A percentile compares a stretch with the other conserved stretches of the same genome.
These are phyloP conservation scores for Chrysochloris asiatica DNA, from an alignment of 2,113 vertebrate genomes.

Conservation along the genomic window DNA sequence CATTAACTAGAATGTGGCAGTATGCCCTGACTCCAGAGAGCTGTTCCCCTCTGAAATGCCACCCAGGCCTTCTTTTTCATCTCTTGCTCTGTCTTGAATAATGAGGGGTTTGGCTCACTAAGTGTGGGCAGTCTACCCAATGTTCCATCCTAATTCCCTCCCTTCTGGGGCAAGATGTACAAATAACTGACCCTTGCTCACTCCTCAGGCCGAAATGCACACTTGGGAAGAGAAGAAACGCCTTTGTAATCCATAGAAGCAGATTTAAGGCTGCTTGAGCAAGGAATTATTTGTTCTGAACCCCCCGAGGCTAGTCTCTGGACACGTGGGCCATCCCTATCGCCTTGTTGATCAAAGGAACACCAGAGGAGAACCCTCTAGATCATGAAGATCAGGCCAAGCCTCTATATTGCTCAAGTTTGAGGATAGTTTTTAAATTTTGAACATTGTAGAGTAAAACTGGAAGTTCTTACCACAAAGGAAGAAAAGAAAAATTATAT, in stretches of 20 bases:
- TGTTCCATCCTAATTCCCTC: not conserved
- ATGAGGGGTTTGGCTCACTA: too few species aligned
- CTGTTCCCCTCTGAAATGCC: rapidly evolving
- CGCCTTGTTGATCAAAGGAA: not conserved
- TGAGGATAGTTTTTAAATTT: not conserved
- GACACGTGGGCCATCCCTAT: not conserved
- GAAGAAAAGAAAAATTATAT: not conserved
- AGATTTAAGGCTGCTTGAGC: not conserved
- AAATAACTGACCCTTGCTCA: not conserved
- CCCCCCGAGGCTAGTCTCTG: not conserved
- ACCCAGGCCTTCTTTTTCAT: not conserved
- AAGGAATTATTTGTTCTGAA: not conserved
- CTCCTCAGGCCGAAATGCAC: not conserved
- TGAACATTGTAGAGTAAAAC: not conserved
- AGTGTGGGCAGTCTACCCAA: not conserved
- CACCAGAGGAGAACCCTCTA: not conserved
- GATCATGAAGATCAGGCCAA: not conserved
- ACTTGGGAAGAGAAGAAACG: not conserved
- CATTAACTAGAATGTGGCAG: not conserved
- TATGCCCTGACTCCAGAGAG: too few species aligned
- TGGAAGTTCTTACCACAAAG: not conserved
- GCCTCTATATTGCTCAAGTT: not conserved
- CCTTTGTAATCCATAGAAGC: not conserved
- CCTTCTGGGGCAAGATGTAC: not conserved
- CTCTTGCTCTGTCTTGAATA: not conserved